These are phyloP conservation scores for Harpegnathos saltator DNA, from an alignment of 1,140 invertebrate genomes.

Conservation along the genomic window DNA sequence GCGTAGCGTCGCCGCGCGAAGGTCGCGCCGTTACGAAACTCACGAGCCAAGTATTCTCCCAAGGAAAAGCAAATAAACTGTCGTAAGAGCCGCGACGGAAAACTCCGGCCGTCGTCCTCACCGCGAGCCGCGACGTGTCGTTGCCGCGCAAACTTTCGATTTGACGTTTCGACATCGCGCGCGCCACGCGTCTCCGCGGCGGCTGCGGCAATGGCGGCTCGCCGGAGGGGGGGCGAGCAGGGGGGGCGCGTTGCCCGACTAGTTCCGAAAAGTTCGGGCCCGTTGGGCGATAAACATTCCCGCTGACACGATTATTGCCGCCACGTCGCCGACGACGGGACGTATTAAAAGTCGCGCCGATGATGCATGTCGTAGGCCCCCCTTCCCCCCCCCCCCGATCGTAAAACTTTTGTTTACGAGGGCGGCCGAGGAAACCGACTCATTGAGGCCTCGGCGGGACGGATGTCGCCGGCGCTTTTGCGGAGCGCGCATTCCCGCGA, in stretches of 20 bases:
- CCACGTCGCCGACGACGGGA: conserved; percentile 62
- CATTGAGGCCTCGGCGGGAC: conserved; percentile 47
- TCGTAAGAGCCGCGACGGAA: no score
- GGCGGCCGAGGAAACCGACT: conserved; percentile 48
- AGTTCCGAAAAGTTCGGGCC: conserved; percentile 70
- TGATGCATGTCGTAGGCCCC: conserved; percentile 50
- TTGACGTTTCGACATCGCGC: not conserved
- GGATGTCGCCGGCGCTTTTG: conserved; percentile 14
- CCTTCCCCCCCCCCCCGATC: no score
- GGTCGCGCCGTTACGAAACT: no score
- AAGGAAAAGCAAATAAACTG: no score
- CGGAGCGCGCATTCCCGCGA: conserved; percentile 19
- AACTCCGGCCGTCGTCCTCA: no score
- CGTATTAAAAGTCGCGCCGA: conserved; percentile 71
- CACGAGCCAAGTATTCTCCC: no score
- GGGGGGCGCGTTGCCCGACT: conserved; percentile 56
- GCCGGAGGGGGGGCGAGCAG: no score
- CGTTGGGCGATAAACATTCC: conserved; percentile 71
- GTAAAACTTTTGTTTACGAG: conserved; percentile 74
- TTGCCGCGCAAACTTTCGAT: not conserved
- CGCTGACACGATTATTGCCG: conserved; percentile 72
- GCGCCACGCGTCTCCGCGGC: conserved; percentile 12
- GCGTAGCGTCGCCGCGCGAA: no score
- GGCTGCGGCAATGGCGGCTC: no score
- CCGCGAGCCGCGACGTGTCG: no score